Evolutionary conservation across 2,888 invertebrate genomes (phyloP), one percentile per base, ranked within the genome.

Genomic region (Neocrepidodera transversa): DNA sequence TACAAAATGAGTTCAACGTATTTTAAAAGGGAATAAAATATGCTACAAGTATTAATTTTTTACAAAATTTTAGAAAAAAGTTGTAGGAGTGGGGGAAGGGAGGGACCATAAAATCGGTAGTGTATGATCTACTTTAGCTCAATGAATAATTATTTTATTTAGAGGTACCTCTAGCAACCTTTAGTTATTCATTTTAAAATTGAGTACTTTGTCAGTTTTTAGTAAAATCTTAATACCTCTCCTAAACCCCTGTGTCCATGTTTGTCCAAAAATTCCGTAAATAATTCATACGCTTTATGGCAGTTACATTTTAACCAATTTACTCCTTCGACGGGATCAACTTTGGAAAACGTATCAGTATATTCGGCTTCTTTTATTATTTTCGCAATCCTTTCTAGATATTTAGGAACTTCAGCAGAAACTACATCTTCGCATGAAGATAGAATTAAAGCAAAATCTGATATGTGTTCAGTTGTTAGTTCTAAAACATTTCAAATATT

Each of bases 181-280:
- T n/a, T n/a, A n/a, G n/a, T n/a, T n/a, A n/a, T n/a, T n/a, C n/a
- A n/a, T n/a, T n/a, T n/a, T n/a, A n/a, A n/a, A n/a, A n/a, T n/a
- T n/a, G n/a, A n/a, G n/a, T n/a, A n/a, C n/a, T n/a, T n/a, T n/a
- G n/a, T n/a, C n/a, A n/a, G n/a, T n/a, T n/a, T n/a, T n/a, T n/a
- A n/a, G n/a, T n/a, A n/a, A n/a, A n/a, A n/a, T n/a, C n/a, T n/a
- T 13, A 16, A 13, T 74, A 86, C 87, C 81, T 89, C 89, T 78
- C 84, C 85, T 42, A 86, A 78, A 57, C 83, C 82, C 64, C 93
- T 83, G 76, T 91, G 89, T 0, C 92, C 92, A 70, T 92, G 90
- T 49, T 82, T 80, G 11, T 83, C 75, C 54, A 93, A 77, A 73
- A 93, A 91, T 2, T 78, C 71, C 0, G 79, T 71, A 17, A 89